Evolutionary conservation across 2,797 vertebrate genomes (phyloP).

Genomic region (Heteromormyrus szaboi): DNA sequence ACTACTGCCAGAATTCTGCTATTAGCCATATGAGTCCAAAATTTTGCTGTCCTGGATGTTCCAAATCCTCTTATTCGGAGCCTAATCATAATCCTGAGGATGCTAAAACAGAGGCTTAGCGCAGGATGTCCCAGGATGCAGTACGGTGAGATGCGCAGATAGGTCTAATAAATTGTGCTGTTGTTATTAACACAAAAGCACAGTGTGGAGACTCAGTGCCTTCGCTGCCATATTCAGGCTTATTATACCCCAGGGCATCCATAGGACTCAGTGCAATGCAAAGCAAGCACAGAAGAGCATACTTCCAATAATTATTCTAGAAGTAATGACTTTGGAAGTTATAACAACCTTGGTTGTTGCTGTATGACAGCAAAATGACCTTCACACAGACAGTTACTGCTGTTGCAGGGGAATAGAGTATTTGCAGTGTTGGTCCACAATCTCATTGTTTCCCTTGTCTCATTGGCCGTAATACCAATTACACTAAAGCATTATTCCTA

Average conservation of each 20-base stretch:
- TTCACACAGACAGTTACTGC: background rate
- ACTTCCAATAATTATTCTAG: background rate
- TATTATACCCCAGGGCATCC: background rate
- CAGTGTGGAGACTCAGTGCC: background rate
- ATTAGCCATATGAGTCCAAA: conserved; percentile 27
- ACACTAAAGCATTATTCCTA: conserved; percentile 20
- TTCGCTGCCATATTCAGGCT: background rate
- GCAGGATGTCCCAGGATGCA: background rate
- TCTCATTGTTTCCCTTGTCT: background rate
- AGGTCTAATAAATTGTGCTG: background rate
- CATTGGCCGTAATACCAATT: background rate
- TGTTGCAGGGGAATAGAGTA: background rate
- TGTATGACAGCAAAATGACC: background rate
- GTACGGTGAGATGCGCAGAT: background rate
- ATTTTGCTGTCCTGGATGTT: conserved; percentile 50
- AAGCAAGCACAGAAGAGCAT: background rate
- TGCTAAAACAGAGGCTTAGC: conserved; percentile 31
- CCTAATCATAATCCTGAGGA: conserved; percentile 51
- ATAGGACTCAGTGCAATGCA: background rate
- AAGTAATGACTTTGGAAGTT: background rate
- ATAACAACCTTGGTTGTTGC: background rate
- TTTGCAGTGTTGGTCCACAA: background rate
- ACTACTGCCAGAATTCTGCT: background rate
- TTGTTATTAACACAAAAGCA: background rate
- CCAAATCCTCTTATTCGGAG: conserved; percentile 62